A percentile compares a stretch with the other conserved stretches of the same genome.
Conservation (phyloP, 2,113 vertebrate species). For the Podocnemis expansa region DNA sequence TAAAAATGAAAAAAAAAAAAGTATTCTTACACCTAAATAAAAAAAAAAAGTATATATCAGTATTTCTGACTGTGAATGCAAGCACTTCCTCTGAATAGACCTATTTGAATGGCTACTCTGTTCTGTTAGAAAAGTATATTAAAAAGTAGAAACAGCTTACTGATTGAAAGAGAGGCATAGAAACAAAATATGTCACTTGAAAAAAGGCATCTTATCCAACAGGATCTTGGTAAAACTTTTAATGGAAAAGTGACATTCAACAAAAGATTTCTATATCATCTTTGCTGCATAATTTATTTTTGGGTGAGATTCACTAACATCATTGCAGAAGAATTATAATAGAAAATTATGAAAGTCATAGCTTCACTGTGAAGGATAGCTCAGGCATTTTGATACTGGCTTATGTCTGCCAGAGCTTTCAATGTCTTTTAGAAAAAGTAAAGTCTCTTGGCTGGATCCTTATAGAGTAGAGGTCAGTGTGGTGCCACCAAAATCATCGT, state of each 20-base stretch:
- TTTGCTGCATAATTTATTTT: slow-evolving; percentile 81
- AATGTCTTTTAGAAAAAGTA: slow-evolving; percentile 73
- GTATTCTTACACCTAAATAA: slow-evolving; percentile 77
- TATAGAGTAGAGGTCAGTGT: not conserved
- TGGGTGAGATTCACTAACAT: slow-evolving; percentile 80
- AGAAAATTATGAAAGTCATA: slow-evolving; percentile 82
- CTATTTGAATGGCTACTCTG: slow-evolving; percentile 73
- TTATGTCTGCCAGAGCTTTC: slow-evolving; percentile 74
- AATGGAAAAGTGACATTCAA: slow-evolving; percentile 77
- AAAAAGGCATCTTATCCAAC: slow-evolving; percentile 72
- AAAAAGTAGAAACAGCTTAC: slow-evolving; percentile 77
- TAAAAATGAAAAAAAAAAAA: slow-evolving; percentile 68
- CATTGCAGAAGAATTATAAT: slow-evolving; percentile 81
- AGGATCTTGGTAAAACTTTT: slow-evolving; percentile 80
- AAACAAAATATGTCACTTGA: slow-evolving; percentile 78
- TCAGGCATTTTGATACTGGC: slow-evolving; percentile 71
- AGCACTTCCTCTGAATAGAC: slow-evolving; percentile 74
- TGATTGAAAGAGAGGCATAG: slow-evolving; percentile 71
- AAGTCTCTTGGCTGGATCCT: slow-evolving; percentile 58
- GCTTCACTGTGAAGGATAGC: slow-evolving; percentile 78
- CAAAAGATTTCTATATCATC: slow-evolving; percentile 75
- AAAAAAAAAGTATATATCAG: slow-evolving; percentile 70
- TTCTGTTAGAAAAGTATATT: slow-evolving; percentile 81
- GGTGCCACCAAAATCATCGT: slow-evolving; percentile 23
- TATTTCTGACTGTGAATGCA: slow-evolving; percentile 74